phyloP scores from a whole-genome alignment of 2,888 invertebrate genomes.

The Dryadula phaetusa region DNA sequence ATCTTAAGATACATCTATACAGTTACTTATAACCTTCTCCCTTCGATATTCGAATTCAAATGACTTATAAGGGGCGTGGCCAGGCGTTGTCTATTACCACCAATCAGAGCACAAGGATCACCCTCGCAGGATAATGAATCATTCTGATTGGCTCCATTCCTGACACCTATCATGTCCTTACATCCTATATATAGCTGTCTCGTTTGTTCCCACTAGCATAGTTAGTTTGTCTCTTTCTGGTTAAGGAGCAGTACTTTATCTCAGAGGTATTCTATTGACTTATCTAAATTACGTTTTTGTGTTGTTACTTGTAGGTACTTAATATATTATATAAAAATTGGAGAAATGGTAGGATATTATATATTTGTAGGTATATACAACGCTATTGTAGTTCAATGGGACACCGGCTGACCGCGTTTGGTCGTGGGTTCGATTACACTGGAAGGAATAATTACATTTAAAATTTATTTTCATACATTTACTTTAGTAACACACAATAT shows the following conservation, averaged over 20 bases:
- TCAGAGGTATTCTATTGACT: conserved; percentile 31
- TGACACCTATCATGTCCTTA: conserved; percentile 68
- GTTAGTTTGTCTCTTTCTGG: conserved; percentile 46
- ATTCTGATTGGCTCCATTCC: conserved; percentile 63
- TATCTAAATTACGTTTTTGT: conserved; percentile 26
- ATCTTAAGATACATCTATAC: conserved; percentile 12
- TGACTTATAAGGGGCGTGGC: conserved; percentile 71
- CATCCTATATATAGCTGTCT: conserved; percentile 61
- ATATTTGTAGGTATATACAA: not conserved
- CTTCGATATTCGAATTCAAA: conserved; percentile 75
- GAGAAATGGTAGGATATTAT: not conserved
- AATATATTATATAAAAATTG: conserved; percentile 10
- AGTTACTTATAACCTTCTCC: conserved; percentile 51
- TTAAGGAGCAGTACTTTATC: conserved; percentile 35
- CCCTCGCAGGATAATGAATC: conserved; percentile 71
- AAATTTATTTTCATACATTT: too few species aligned
- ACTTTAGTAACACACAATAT: too few species aligned
- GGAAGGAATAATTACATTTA: too few species aligned
- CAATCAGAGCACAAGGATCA: conserved; percentile 74
- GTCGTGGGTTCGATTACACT: too few species aligned
- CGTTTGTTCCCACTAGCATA: conserved; percentile 53
- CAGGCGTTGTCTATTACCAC: conserved; percentile 73
- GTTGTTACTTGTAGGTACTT: conserved; percentile 14
- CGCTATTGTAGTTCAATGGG: too few species aligned
- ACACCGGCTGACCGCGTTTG: too few species aligned